Evolutionary conservation across 2,888 invertebrate species (phyloP), one percentile per base, ranked within the genome.

Genomic region (Himalopsyche anomala): DNA sequence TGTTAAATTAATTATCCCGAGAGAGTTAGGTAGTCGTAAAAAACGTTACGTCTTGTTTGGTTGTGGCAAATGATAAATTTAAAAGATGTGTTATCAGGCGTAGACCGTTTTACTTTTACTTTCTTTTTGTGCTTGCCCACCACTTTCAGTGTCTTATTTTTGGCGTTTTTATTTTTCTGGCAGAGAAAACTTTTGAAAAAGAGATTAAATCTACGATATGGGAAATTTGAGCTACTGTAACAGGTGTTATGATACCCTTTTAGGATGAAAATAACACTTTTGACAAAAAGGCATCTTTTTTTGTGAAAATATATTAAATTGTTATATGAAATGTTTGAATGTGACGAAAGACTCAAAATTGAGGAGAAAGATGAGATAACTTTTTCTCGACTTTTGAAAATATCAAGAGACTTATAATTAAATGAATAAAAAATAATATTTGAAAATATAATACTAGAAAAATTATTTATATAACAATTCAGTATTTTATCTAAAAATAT

Each of bases 221-320:
- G 82, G 56, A 86, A 86, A 86, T 87, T 87, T 83, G 85, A 62
- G 51, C 81, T 51, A 62, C 55, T 84, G 85, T 82, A 87, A 87
- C 87, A 87, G 87, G 87, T 87, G 87, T 82, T 83, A 36, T 81
- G 51, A 81, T 45, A 62, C 62, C 62, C 62, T 62, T 62, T 62
- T 62, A 28, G 62, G 62, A 62, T 62, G 62, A 62, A 62, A 62
- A 62, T 62, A 62, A 62, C 62, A 62, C 62, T 62, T 62, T 62
- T 62, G 62, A 62, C 62, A 62, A 62, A 62, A 62, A 62, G 62
- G 62, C 62, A 62, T 62, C 62, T 19, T 28, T n/a, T 62, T 62
- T 62, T 62, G 62, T 28, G 62, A 62, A 62, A 62, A 62, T 19
- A 62, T 62, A 62, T 62, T 62, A 62, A 62, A 62, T 62, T 62